Percentiles rank a stretch among this genome's conserved stretches.
These are phyloP conservation scores for Panagrolaimus sp. DNA, from an alignment of 1,140 invertebrate species.

Conservation along the genomic window DNA sequence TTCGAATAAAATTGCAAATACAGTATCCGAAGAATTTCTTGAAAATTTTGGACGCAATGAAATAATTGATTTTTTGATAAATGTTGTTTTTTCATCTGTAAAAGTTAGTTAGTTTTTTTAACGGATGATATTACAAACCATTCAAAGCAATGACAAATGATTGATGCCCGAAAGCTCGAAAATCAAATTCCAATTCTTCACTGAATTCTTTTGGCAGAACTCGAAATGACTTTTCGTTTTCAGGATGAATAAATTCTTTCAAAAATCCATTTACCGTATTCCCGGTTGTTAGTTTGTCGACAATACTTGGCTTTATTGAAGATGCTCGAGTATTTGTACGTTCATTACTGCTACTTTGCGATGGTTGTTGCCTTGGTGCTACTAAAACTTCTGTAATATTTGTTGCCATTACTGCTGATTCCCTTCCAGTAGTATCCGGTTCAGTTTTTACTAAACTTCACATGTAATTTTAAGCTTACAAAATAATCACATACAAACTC, in stretches of 20 bases:
- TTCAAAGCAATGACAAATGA: slow-evolving; percentile 2
- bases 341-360: not conserved
- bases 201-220: not conserved
- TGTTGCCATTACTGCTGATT: slow-evolving; percentile 16
- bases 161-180: not conserved
- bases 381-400: slow-evolving; percentile 23
- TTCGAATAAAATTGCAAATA: not conserved
- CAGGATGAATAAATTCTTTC: not conserved
- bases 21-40: not conserved
- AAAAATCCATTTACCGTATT: not conserved
- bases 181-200: slow-evolving; percentile 14
- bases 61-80: not conserved
- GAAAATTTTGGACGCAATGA: not conserved
- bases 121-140: no score
- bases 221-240: slow-evolving; percentile 1
- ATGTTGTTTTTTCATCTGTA: not conserved
- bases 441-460: slow-evolving; percentile 11
- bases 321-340: not conserved
- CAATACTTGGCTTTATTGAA: not conserved
- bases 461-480: not conserved
- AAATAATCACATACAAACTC: slow-evolving; percentile 29
- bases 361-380: slow-evolving; percentile 20
- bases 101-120: no score
- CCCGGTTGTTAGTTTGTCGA: not conserved
- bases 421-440: not conserved